These are phyloP conservation scores for Canis aureus DNA, from an alignment of 2,113 vertebrate genomes.

Conservation along the genomic window DNA sequence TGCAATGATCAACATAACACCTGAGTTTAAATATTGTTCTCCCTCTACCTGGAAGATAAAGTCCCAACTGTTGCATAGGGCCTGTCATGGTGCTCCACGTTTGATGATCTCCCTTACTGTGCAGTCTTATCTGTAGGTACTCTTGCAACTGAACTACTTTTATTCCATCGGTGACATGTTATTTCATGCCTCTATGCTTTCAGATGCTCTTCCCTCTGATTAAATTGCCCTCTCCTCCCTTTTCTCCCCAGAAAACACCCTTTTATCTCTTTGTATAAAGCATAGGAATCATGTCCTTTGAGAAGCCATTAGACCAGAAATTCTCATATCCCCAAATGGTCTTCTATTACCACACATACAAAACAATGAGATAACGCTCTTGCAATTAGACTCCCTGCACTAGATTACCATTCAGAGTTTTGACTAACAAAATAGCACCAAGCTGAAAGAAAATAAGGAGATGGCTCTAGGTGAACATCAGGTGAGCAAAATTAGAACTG, in stretches of 20 bases:
- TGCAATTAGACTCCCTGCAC: not conserved
- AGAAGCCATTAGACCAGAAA: not conserved
- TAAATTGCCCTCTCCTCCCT: fast-evolving
- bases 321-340: not conserved
- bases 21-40: not conserved
- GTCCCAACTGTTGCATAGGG: fast-evolving
- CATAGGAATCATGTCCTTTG: not conserved
- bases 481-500: not conserved
- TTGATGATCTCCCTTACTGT: not conserved
- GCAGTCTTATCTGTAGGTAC: fast-evolving
- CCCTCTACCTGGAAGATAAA: not conserved
- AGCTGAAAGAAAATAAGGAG: not conserved
- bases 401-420: not conserved
- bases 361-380: not conserved
- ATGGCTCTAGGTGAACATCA: not conserved
- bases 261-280: not conserved
- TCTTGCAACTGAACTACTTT: not conserved
- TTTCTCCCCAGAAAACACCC: not conserved
- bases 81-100: fast-evolving
- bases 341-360: not conserved
- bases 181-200: not conserved
- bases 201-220: not conserved
- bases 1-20: not conserved
- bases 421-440: not conserved
- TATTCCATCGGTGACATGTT: not conserved